Evolutionary conservation across 2,888 invertebrate species (phyloP), one percentile per base, ranked within the genome.

Genomic region (Synergus itoensis): DNA sequence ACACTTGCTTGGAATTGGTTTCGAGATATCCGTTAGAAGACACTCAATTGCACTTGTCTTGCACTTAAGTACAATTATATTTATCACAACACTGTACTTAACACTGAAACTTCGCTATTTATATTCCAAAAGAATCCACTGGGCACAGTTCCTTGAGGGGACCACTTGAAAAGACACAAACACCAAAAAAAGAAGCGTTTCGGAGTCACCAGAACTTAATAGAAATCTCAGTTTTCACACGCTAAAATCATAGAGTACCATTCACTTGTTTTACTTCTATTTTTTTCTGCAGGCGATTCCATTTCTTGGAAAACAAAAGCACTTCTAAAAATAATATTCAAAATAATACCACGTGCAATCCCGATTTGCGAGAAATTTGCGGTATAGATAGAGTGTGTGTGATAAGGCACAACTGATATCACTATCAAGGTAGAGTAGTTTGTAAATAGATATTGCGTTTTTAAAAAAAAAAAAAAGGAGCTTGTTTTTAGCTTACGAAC

Each of bases 401-500:
- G 73, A 73, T 73, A 73, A 73, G 48, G 36, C 40, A n/a, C 28
- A 28, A 48, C 53, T 40, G 40, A 53, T 53, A 73, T 16, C n/a
- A 53, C 73, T 53, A 36, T 53, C 40, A 48, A n/a, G 41, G 18
- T 67, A 45, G 18, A 45, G 18, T 45, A 14, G 21, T 36, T 64
- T 43, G 2, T 8, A 3, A 9, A 21, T 0, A 12, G 2, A 16
- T 36, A n/a, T 73, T 69, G 7, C 14, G 36, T 14, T 36, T 28
- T 40, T 28, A 4, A 21, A 4, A 53, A 28, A 9, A 21, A 4
- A 53, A 28, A 9, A n/a, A 1, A 16, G 4, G 18, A 41, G 41
- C 14, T 45, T 21, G 18, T 62, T 62, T 36, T 43, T 8, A 75
- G 12, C 67, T 78, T 77, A 79, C 77, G 80, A 80, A 81, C 76